Evolutionary conservation across 2,113 vertebrate genomes (phyloP).

Genomic region (Spheniscus mendiculus): DNA sequence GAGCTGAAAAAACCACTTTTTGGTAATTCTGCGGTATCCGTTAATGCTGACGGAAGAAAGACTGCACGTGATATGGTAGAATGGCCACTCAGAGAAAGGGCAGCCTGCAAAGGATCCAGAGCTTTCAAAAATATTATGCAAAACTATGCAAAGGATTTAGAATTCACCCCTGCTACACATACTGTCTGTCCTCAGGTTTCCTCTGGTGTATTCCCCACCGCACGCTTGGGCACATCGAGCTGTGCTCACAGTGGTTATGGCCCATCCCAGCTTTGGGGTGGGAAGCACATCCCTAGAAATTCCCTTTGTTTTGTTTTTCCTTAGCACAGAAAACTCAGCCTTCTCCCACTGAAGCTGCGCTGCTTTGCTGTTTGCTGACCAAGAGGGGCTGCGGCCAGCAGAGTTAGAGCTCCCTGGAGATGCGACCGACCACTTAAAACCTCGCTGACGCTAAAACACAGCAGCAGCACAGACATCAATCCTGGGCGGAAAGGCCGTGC

Average conservation of each 20-base stretch:
- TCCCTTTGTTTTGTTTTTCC: no score
- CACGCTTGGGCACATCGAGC: background rate
- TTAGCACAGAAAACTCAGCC: background rate
- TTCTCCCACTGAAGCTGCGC: background rate
- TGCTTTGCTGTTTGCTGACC: background rate
- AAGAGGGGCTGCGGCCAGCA: background rate
- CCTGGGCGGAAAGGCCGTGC: background rate
- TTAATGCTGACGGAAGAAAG: background rate
- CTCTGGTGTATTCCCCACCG: background rate
- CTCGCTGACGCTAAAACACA: background rate
- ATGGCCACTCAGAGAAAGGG: background rate
- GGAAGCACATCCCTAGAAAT: background rate
- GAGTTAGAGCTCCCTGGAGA: background rate
- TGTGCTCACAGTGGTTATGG: background rate
- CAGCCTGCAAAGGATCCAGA: background rate
- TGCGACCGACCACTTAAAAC: background rate
- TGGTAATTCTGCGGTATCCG: background rate
- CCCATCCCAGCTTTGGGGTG: background rate
- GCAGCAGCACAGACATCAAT: background rate
- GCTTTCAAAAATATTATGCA: background rate
- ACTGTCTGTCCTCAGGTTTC: background rate
- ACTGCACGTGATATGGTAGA: fast-evolving
- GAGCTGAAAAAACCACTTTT: background rate
- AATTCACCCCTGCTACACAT: background rate
- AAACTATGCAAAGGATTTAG: background rate